These are phyloP conservation scores for Strix occidentalis DNA, from an alignment of 2,797 vertebrate species.

Conservation along the genomic window DNA sequence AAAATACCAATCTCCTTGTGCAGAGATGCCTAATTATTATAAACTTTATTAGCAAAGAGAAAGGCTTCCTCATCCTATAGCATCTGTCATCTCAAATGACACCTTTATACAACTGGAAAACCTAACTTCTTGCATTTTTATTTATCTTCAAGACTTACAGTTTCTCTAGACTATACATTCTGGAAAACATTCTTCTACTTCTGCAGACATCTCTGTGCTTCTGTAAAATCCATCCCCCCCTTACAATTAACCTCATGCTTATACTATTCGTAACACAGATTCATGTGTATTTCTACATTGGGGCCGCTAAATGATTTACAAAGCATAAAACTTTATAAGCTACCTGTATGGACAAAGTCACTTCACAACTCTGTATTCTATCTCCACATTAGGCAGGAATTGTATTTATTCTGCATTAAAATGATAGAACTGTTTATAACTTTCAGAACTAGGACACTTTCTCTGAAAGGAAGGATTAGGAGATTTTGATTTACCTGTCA, in stretches of 20 bases:
- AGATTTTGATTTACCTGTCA: not conserved
- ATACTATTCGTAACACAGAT: not conserved
- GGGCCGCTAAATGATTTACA: not conserved
- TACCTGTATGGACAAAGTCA: not conserved
- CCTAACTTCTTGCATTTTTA: not conserved
- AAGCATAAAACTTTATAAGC: not conserved
- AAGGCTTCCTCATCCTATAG: not conserved
- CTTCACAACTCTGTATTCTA: not conserved
- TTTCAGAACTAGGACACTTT: not conserved
- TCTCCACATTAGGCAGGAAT: not conserved
- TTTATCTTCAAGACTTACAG: not conserved
- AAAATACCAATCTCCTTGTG: not conserved
- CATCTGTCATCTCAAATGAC: not conserved
- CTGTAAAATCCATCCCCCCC: not conserved
- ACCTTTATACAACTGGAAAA: not conserved
- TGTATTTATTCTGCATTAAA: not conserved
- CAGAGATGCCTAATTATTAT: not conserved
- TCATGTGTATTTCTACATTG: not conserved
- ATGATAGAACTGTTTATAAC: not conserved
- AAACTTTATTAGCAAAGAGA: not conserved
- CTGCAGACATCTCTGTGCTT: not conserved
- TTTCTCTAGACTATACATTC: not conserved
- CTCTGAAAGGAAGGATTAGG: not conserved
- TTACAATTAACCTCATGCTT: not conserved
- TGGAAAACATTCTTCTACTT: not conserved